These are phyloP conservation scores for Acanthochromis polyacanthus DNA, from an alignment of 2,113 vertebrate genomes.

Conservation along the genomic window DNA sequence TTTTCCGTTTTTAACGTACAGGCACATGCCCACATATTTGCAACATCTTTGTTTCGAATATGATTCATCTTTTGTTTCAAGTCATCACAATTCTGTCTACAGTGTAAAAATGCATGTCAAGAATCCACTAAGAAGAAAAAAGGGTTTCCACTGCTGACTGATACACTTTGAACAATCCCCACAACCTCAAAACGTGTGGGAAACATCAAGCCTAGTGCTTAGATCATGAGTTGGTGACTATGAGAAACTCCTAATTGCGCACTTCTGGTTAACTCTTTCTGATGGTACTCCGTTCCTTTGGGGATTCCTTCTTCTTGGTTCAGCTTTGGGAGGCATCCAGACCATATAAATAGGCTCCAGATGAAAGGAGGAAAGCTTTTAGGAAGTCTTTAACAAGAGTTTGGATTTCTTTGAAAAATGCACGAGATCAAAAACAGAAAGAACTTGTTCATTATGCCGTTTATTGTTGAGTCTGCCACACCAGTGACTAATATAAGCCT, in stretches of 20 bases:
- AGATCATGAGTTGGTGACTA: conserved; percentile 39
- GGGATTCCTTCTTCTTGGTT: conserved; percentile 46
- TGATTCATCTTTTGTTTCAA: conserved; percentile 40
- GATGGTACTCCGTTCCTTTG: neutral
- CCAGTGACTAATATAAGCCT: conserved; percentile 74
- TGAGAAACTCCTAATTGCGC: conserved; percentile 62
- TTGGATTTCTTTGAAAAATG: conserved; percentile 8
- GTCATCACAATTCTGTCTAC: conserved; percentile 11
- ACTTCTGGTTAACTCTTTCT: conserved; percentile 43
- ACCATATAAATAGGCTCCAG: conserved; percentile 32
- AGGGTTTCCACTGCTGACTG: conserved; percentile 25
- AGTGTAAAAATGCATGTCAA: conserved; percentile 23
- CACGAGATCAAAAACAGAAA: conserved; percentile 41
- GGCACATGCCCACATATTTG: neutral
- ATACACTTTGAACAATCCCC: conserved; percentile 37
- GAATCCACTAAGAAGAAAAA: conserved; percentile 8
- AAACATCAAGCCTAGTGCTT: conserved; percentile 40
- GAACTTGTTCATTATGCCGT: conserved; percentile 40
- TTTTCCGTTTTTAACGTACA: conserved; percentile 19
- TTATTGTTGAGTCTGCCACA: conserved; percentile 68
- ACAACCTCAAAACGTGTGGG: conserved; percentile 59
- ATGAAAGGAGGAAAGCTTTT: conserved; percentile 50
- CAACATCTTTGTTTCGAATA: conserved; percentile 8
- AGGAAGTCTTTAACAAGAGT: conserved; percentile 45
- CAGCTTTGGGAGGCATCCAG: conserved; percentile 37